These are phyloP conservation scores for Cepaea nemoralis DNA, from an alignment of 1,140 invertebrate genomes.

Conservation along the genomic window DNA sequence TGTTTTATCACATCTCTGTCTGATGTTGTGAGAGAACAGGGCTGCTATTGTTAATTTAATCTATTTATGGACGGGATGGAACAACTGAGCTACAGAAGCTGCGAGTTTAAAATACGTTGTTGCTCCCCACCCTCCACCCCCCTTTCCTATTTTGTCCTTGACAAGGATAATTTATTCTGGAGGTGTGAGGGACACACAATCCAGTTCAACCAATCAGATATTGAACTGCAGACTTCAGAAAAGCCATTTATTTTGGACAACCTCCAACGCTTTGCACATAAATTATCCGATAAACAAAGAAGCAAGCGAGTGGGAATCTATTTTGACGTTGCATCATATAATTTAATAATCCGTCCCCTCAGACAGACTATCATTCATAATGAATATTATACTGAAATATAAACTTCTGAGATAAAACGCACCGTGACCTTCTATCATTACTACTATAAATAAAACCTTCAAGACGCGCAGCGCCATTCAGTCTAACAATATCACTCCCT, in stretches of 20 bases:
- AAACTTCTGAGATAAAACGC: no score
- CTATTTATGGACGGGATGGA: no score
- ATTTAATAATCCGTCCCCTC: not conserved
- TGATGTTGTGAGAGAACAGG: no score
- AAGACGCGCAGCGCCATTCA: no score
- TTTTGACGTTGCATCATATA: not conserved
- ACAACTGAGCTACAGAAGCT: not conserved
- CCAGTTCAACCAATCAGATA: not conserved
- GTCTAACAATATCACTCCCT: no score
- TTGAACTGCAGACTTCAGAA: not conserved
- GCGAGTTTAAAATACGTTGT: not conserved
- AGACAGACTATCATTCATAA: not conserved
- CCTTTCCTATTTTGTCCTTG: not conserved
- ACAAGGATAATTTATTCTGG: not conserved
- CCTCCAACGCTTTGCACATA: not conserved
- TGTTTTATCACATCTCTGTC: no score
- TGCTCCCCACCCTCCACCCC: not conserved
- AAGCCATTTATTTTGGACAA: not conserved
- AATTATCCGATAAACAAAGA: not conserved
- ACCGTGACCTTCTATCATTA: no score
- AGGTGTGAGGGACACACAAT: not conserved
- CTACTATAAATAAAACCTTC: no score
- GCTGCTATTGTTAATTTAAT: no score
- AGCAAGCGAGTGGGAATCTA: not conserved
- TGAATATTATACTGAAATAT: no score